Percentiles rank a stretch among this genome's conserved stretches.
Conservation (phyloP, 2,888 invertebrate species). For the Lepas anatifera region DNA sequence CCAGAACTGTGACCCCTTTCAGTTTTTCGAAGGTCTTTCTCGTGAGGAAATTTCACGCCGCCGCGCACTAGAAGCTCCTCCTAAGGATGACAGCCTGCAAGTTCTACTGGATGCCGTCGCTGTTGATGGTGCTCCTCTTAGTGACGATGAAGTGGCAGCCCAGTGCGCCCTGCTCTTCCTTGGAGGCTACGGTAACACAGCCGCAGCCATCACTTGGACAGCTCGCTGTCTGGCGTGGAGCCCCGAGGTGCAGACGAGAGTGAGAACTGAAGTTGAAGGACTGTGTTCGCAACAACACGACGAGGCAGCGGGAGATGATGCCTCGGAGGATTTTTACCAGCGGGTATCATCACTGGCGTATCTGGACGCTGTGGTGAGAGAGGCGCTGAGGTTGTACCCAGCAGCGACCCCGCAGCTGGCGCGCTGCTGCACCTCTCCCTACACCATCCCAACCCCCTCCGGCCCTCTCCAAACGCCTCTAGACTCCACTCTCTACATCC, state of each 20-base stretch:
- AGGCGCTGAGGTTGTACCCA: neutral
- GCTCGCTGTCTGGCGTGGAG: neutral
- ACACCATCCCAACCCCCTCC: neutral
- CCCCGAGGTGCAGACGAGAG: neutral
- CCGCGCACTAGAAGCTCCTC: no score
- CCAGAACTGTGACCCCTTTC: neutral
- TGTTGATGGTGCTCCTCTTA: neutral
- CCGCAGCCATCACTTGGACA: neutral
- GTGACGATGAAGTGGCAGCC: neutral
- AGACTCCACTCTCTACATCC: neutral
- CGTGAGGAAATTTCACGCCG: neutral
- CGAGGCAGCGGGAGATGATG: no score
- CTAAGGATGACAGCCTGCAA: neutral
- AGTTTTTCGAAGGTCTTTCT: neutral
- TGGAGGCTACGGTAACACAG: neutral
- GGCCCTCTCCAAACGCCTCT: neutral
- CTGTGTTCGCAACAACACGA: neutral
- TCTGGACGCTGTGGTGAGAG: neutral
- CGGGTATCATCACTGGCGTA: neutral
- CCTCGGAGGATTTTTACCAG: neutral
- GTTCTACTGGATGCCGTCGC: neutral
- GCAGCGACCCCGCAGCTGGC: constrained; percentile 5
- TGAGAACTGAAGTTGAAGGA: neutral
- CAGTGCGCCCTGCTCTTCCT: neutral
- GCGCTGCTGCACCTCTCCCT: neutral